Percentiles rank a stretch among this genome's conserved stretches.
These are phyloP conservation scores for Pemphigus obesinymphae DNA, from an alignment of 1,140 invertebrate species.

Conservation along the genomic window DNA sequence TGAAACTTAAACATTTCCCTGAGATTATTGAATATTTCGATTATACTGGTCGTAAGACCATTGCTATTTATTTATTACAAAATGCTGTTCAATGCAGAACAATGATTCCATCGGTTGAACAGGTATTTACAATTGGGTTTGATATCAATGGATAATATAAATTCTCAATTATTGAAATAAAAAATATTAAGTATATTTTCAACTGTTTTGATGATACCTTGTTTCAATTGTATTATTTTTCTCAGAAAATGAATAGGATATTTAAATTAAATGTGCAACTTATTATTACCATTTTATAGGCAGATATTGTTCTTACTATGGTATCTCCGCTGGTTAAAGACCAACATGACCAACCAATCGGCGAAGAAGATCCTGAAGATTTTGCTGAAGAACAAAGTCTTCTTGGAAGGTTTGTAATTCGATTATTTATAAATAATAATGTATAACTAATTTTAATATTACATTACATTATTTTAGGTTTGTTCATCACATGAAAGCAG, in stretches of 20 bases:
- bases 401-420: constrained; percentile 62
- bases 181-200: background rate
- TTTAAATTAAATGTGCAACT: background rate
- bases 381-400: constrained; percentile 95
- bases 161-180: background rate
- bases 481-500: constrained; percentile 83
- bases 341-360: constrained; percentile 68
- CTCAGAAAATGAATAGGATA: background rate
- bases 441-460: background rate
- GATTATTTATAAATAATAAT: background rate
- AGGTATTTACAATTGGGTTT: constrained; percentile 50
- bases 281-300: constrained; percentile 53
- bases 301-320: constrained; percentile 72
- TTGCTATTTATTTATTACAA: constrained; percentile 81
- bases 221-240: background rate
- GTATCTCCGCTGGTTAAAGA: constrained; percentile 82
- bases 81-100: constrained; percentile 88
- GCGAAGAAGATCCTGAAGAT: constrained; percentile 81
- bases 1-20: constrained; percentile 78
- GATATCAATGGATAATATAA: too few species aligned
- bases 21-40: constrained; percentile 84
- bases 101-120: constrained; percentile 78
- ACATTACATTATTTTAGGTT: constrained; percentile 56
- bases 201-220: background rate
- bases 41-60: constrained; percentile 77